Conservation (phyloP, 1,140 invertebrate genomes). For the Apocrypta bakeri region DNA sequence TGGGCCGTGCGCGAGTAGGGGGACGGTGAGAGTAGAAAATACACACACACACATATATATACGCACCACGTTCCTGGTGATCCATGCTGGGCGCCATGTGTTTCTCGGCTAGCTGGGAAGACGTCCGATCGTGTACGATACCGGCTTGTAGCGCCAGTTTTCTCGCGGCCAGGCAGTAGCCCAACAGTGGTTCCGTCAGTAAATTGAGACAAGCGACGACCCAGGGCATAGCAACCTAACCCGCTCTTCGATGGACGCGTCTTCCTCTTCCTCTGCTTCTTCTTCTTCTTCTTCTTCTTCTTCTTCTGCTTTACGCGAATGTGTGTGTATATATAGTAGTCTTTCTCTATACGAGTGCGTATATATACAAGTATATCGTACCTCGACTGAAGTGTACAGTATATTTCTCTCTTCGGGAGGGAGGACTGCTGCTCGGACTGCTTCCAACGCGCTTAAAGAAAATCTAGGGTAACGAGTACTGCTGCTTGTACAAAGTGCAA, state of each 20-base stretch:
- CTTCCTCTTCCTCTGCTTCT: not conserved
- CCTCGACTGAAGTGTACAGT: too few relatives aligned
- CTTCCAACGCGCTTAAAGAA: too few relatives aligned
- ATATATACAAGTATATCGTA: not conserved
- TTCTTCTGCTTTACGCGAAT: too few relatives aligned
- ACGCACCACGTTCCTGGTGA: slow-evolving; percentile 60
- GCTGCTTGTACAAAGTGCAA: too few relatives aligned
- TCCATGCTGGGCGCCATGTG: slow-evolving; percentile 63
- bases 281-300: too few relatives aligned
- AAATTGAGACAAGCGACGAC: slow-evolving; percentile 67
- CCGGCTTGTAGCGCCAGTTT: slow-evolving; percentile 66
- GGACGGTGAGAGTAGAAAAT: too few relatives aligned
- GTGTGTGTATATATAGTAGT: not conserved
- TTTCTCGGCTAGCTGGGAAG: slow-evolving; percentile 48
- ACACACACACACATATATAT: too few relatives aligned
- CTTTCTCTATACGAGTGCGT: not conserved
- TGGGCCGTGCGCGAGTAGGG: too few relatives aligned
- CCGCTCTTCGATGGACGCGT: not conserved
- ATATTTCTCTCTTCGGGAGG: too few relatives aligned
- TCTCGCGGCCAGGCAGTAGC: slow-evolving; percentile 65
- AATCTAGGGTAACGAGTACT: too few relatives aligned
- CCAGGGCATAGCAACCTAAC: slow-evolving; percentile 66
- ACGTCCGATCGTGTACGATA: slow-evolving; percentile 54
- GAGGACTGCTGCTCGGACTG: too few relatives aligned
- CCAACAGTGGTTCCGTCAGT: slow-evolving; percentile 63